Conservation (phyloP, 2,888 invertebrate genomes). For the Parapristionchus giblindavisi region DNA sequence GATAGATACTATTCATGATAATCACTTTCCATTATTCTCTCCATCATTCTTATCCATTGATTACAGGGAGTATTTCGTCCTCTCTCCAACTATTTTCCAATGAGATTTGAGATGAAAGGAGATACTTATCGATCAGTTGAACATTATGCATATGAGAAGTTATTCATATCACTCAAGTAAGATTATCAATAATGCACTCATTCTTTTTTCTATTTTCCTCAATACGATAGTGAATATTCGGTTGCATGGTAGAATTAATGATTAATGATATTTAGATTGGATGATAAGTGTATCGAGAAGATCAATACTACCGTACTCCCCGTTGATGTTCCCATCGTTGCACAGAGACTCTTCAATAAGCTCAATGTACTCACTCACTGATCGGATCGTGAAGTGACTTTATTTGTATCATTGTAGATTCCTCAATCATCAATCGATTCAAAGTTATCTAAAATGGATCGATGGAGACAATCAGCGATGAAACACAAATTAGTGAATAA, state of each 20-base stretch:
- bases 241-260: not conserved
- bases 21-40: too few species aligned
- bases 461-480: slow-evolving; percentile 69
- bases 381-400: not conserved
- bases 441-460: slow-evolving; percentile 61
- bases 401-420: not conserved
- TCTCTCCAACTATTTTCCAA: slow-evolving; percentile 64
- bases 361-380: slow-evolving; percentile 45
- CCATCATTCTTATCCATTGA: too few species aligned
- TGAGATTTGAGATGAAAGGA: slow-evolving; percentile 51
- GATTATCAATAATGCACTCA: not conserved
- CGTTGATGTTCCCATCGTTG: slow-evolving; percentile 58
- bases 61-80: slow-evolving; percentile 66
- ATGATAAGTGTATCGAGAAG: slow-evolving; percentile 63
- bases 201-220: not conserved
- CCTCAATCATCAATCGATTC: slow-evolving; percentile 44
- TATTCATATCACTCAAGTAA: slow-evolving; percentile 47
- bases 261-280: slow-evolving; percentile 54
- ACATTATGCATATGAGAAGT: slow-evolving; percentile 67
- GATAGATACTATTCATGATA: too few species aligned
- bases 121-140: slow-evolving; percentile 64
- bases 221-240: not conserved
- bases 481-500: slow-evolving; percentile 57
- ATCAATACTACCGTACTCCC: slow-evolving; percentile 64
- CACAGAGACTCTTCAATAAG: slow-evolving; percentile 51